Base-by-base conservation (phyloP, 2,888 invertebrate genomes). In the Callosobruchus maculatus region DNA sequence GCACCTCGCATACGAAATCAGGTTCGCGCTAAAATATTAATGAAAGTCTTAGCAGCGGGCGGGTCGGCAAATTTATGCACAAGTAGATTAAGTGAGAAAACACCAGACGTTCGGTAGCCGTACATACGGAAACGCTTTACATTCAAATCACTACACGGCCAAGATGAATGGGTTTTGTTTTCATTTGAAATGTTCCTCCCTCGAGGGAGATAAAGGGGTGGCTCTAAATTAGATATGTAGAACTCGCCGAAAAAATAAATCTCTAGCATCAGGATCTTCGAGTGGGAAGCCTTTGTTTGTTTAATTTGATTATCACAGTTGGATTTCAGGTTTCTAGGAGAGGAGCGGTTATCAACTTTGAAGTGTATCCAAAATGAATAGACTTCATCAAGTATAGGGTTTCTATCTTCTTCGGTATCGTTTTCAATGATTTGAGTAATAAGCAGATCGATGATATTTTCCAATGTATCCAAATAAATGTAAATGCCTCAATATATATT, bases 151-250 rank as follows among this genome's bases (percentile, higher is more conserved):
- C 77, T 79, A 79, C 79, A 77, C 73, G 9, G 71, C 76, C 77
- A 78, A 78, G 83, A 83, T 81, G 82, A 82, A 83, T 82, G 82
- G 81, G 82, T 83, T 83, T 82, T 83, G 83, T 82, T 83, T 81
- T 82, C 82, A 81, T 82, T 81, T 80, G 81, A 80, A 82, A 80
- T 79, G 80, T 78, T 76, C 77, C 75, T 81, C 81, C 80, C 84
- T 73, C 73, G 73, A 75, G 83, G 79, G 79, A 80, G 80, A 83
- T 83, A 83, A 82, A 82, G 80, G 82, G 81, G 82, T 80, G 78
- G 75, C 79, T 77, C 80, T 80, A 80, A 82, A 81, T 81, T 79
- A 81, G 79, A 78, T 72, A 72, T 77, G 74, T 21, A 70, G 70
- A 20, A 70, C 26, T 22, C 20, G 26, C 30, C 22, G 49, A 49